Conservation (phyloP, 2,797 vertebrate species). For the Babyrousa celebensis region DNA sequence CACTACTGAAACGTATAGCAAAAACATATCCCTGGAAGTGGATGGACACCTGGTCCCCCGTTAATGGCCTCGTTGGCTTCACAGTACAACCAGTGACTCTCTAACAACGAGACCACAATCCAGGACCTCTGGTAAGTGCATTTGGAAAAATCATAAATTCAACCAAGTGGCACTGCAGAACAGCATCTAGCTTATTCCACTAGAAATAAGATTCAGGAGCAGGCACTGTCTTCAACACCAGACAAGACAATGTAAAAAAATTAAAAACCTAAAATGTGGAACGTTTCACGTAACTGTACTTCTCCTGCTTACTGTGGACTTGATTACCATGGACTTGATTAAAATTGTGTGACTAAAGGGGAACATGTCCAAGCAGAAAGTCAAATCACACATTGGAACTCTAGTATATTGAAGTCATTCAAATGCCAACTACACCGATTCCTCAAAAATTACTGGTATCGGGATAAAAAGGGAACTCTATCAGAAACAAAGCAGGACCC, state of each 20-base stretch:
- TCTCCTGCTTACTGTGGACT: constrained; percentile 68
- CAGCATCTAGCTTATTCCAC: neutral
- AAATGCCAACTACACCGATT: neutral
- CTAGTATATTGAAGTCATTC: neutral
- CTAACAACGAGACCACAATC: neutral
- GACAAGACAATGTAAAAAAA: constrained; percentile 58
- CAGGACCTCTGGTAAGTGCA: neutral
- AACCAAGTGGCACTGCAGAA: neutral
- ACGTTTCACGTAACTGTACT: constrained; percentile 64
- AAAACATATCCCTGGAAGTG: too few relatives aligned
- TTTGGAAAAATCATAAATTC: neutral
- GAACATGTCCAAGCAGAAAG: neutral
- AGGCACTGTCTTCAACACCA: constrained; percentile 92
- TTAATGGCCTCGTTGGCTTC: neutral
- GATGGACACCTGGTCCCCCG: neutral
- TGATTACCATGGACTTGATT: constrained; percentile 80
- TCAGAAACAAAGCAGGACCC: neutral
- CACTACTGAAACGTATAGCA: neutral
- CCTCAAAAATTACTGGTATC: neutral
- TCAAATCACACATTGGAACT: neutral
- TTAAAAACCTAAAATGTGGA: constrained; percentile 29
- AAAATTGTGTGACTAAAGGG: constrained; percentile 70
- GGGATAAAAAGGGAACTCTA: neutral
- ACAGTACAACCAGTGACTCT: neutral
- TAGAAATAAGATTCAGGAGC: constrained; percentile 96